A percentile compares a stretch with the other conserved stretches of the same genome.
Evolutionary conservation across 1,140 invertebrate genomes (phyloP).

Genomic region (Penaeus chinensis): DNA sequence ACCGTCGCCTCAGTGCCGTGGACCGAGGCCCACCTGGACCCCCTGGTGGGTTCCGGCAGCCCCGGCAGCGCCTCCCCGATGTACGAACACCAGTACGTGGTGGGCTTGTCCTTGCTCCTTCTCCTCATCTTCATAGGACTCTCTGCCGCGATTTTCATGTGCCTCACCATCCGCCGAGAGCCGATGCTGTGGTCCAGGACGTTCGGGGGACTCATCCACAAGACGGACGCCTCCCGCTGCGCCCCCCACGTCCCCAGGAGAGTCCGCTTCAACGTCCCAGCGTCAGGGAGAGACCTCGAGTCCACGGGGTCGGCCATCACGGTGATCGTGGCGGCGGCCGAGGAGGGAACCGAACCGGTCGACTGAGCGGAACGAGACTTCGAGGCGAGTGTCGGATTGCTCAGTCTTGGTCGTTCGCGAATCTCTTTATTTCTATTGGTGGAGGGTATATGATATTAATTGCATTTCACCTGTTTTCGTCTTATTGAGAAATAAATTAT

Average conservation of each 20-base stretch:
- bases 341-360: background rate
- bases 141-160: conserved; percentile 24
- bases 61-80: background rate
- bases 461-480: too few relatives aligned
- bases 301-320: conserved; percentile 16
- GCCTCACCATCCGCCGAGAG: conserved; percentile 19
- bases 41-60: background rate
- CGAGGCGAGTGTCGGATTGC: background rate
- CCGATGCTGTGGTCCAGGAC: conserved; percentile 17
- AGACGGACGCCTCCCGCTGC: background rate
- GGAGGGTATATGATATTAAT: too few relatives aligned
- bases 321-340: background rate
- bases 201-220: conserved; percentile 24
- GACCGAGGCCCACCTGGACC: background rate
- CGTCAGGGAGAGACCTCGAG: background rate
- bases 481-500: too few relatives aligned
- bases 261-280: conserved; percentile 16
- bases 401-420: background rate
- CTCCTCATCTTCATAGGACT: conserved; percentile 19
- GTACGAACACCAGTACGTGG: conserved; percentile 11
- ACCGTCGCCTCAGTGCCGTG: background rate
- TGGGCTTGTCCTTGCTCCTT: conserved; percentile 6
- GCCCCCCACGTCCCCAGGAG: conserved; percentile 9
- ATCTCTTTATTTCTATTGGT: too few relatives aligned
- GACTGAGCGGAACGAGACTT: background rate